Evolutionary conservation across 1,140 invertebrate species (phyloP), one percentile per base, ranked within the genome.

Genomic region (Drosophila kurseongensis): DNA sequence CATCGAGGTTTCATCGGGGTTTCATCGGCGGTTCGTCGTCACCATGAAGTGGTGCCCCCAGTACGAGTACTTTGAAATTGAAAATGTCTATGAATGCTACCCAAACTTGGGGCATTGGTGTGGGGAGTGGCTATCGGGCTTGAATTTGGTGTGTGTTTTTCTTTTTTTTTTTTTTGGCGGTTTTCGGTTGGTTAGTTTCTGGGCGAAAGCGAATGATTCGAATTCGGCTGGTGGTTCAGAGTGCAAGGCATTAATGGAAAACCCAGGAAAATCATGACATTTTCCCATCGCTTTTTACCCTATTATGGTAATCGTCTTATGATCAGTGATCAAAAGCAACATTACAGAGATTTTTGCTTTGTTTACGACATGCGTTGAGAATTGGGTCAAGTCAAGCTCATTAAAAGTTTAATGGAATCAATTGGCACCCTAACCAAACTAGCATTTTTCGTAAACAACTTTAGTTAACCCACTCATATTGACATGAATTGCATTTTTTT

Each of bases 191-290:
- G 44, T 41, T 56, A n/a, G 47, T 55, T 77, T 73, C 61, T 73
- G 51, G 75, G 79, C 83, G 83, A 86, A 86, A 88, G 82, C 82
- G 73, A 80, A 69, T 57, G 65, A 84, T 75, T 67, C 77, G 57
- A 51, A 82, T 85, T 86, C 71, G 65, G 82, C 77, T 55, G 82
- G 74, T 78, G 65, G 81, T 85, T 86, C 82, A 85, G 81, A 86
- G 81, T 78, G 83, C 83, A 77, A 75, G 72, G 83, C 82, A 76
- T 88, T 86, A 86, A 75, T 88, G 75, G 83, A 78, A 42, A 60
- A 67, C 75, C 66, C 69, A 75, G 35, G 50, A 75, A 75, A 86
- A 88, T 86, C 82, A 88, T 88, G 83, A 88, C 82, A 86, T 86
- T 86, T 86, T 67, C 61, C 78, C 75, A 86, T 78, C 57, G 62